Base-by-base conservation (phyloP, 2,888 invertebrate species). In the Papilio demoleus region DNA sequence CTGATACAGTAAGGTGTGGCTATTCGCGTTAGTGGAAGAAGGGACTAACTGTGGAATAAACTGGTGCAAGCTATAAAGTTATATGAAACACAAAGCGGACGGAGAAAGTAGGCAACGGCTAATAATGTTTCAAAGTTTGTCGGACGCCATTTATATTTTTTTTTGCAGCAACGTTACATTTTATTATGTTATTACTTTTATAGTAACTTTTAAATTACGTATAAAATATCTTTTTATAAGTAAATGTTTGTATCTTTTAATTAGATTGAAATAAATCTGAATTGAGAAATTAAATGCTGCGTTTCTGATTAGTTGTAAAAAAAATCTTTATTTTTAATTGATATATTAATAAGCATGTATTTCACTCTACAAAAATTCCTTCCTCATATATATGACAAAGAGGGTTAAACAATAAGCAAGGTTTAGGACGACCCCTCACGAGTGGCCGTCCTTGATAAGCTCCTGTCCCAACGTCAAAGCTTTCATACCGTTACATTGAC, bases 21-120 rank as follows among this genome's bases (percentile, higher is more conserved):
- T 47, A 47, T 2, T 17, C 4, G 22, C 22, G 47, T 5, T 47
- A 11, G 22, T 22, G 12, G 47, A 47, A 47, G 12, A 47, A 47
- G 3, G 9, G 17, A 6, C 47, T 47, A 19, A 40, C 40, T n/a
- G n/a, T 19, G 19, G 19, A 19, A 11, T 19, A 45, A 45, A 60
- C 24, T 60, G 24, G 9, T 38, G 40, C 24, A 60, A 11, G 60
- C 14, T 24, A 60, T 27, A 60, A 38, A 38, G 60, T 38, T 60
- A 19, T 38, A 60, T 59, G 19, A 59, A 59, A 59, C n/a, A 60
- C 22, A 36, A 58, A 36, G 36, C n/a, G 19, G 8, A 2, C 19
- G 36, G 4, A 19, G 19, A 36, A 17, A 19, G 45, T 47, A 34
- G 34, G 58, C 58, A 24, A 4, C 14, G 60, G 60, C 24, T 60